Conservation (phyloP, 2,797 vertebrate species). For the Enteromius unitaeniatus region DNA sequence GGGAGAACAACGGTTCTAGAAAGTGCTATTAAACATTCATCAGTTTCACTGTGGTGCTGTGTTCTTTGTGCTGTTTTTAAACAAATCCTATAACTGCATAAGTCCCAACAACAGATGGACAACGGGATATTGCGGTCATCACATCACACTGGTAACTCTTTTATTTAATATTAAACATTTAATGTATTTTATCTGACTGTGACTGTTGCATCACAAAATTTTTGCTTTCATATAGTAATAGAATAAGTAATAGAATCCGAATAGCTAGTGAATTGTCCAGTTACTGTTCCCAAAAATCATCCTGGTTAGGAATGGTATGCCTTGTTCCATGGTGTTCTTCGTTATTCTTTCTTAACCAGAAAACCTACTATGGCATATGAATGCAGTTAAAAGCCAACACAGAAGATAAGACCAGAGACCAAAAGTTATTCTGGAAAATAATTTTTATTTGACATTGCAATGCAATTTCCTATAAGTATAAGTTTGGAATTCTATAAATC, state of each 20-base stretch:
- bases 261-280: not conserved
- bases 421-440: slow-evolving; percentile 73
- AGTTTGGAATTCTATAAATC: slow-evolving; percentile 50
- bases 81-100: not conserved
- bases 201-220: not conserved
- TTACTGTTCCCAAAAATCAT: not conserved
- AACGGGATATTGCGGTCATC: not conserved
- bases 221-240: not conserved
- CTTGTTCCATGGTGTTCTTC: not conserved
- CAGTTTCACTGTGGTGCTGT: slow-evolving; percentile 19
- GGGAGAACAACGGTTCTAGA: slow-evolving; percentile 23
- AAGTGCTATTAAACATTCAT: slow-evolving; percentile 43
- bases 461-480: slow-evolving; percentile 71
- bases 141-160: not conserved
- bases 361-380: too few relatives aligned
- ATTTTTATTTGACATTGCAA: slow-evolving; percentile 80
- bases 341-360: not conserved
- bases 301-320: not conserved
- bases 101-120: not conserved
- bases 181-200: too few relatives aligned
- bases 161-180: slow-evolving; percentile 3
- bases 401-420: slow-evolving; percentile 14
- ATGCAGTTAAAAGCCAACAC: not conserved
- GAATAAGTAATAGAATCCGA: slow-evolving; percentile 4
- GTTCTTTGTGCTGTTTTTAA: slow-evolving; percentile 5